Evolutionary conservation across 2,113 vertebrate genomes (phyloP).

Genomic region (Triplophysa tibetana): DNA sequence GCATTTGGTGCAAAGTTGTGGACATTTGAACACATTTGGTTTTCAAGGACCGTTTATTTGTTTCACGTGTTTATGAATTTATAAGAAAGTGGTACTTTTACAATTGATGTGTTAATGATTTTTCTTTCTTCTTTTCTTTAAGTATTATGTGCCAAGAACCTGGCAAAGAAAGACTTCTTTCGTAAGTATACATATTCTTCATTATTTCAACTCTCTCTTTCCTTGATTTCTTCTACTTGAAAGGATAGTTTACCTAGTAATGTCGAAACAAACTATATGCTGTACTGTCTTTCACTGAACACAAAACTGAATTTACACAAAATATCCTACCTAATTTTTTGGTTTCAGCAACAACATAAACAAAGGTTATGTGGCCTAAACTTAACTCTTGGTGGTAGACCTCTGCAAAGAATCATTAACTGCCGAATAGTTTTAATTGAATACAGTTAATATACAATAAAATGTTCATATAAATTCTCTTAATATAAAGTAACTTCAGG

Average conservation of each 20-base stretch:
- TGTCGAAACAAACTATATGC: neutral
- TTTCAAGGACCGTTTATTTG: neutral
- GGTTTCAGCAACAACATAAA: no score
- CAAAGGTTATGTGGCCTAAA: no score
- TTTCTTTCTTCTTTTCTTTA: slow-evolving; percentile 66
- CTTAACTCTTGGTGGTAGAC: no score
- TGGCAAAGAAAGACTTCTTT: slow-evolving; percentile 99
- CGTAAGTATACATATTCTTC: slow-evolving; percentile 79
- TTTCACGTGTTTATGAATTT: neutral
- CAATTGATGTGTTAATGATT: neutral
- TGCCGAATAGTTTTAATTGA: no score
- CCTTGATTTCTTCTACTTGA: neutral
- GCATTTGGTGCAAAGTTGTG: neutral
- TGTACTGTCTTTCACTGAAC: neutral
- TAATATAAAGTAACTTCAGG: no score
- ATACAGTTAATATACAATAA: no score
- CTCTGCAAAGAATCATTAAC: no score
- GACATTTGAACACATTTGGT: neutral
- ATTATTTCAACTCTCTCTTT: neutral
- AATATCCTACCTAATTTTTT: no score
- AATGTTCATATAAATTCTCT: no score
- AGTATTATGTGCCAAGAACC: slow-evolving; percentile 99
- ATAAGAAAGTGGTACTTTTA: neutral
- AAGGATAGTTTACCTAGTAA: neutral
- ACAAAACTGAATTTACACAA: neutral